Conservation (phyloP, 2,113 vertebrate genomes). For the Corydoras maculifer region DNA sequence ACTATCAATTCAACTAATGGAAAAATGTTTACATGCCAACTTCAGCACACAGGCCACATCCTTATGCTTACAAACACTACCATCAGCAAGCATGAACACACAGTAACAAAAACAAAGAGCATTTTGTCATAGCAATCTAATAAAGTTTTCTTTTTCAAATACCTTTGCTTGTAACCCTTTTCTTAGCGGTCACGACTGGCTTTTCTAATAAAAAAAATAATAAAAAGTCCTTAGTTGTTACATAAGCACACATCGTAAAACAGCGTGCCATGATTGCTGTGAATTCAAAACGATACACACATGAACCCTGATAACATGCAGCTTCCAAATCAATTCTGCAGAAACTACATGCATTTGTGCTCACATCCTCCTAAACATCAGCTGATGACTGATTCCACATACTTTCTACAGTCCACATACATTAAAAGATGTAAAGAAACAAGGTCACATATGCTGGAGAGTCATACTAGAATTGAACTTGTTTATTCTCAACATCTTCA, state of each 20-base stretch:
- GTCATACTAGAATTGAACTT: too few relatives aligned
- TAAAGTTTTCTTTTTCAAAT: not conserved
- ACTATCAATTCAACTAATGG: not conserved
- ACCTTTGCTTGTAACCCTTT: conserved; percentile 41
- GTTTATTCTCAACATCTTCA: too few relatives aligned
- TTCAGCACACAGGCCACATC: too few relatives aligned
- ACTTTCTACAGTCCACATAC: too few relatives aligned
- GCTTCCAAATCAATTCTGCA: not conserved
- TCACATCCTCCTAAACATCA: too few relatives aligned
- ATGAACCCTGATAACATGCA: not conserved
- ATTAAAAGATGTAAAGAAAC: too few relatives aligned
- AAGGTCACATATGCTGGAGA: too few relatives aligned
- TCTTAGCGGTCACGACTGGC: conserved; percentile 34
- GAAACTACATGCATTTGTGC: not conserved
- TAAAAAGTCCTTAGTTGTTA: conserved; percentile 4
- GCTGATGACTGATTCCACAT: too few relatives aligned
- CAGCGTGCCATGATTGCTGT: too few relatives aligned
- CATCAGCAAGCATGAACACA: not conserved
- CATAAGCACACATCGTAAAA: not conserved
- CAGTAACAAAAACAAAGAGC: not conserved
- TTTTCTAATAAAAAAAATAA: conserved; percentile 27
- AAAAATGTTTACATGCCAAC: not conserved
- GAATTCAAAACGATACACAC: too few relatives aligned
- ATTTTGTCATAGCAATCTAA: not conserved
- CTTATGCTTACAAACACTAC: too few relatives aligned